phyloP scores from a whole-genome alignment of 2,888 invertebrate genomes.

The Stomorhina lunata region DNA sequence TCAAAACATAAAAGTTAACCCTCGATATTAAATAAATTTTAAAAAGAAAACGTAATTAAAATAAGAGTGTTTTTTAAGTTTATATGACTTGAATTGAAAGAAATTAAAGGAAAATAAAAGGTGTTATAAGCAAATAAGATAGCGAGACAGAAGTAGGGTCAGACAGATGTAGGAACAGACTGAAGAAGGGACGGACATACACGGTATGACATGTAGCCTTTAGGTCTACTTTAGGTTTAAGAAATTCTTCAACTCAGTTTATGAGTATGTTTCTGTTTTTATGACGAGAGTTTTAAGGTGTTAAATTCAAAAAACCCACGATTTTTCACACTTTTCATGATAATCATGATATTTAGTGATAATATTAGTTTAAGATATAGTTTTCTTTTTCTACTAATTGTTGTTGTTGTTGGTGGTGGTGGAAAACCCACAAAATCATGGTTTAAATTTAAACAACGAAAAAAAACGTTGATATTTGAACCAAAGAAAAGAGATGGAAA shows the following conservation, averaged over 20 bases:
- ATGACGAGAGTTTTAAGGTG: conserved; percentile 29
- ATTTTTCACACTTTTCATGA: conserved; percentile 50
- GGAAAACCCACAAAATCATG: conserved; percentile 32
- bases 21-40: too few relatives aligned
- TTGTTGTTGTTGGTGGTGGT: background rate
- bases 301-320: conserved; percentile 48
- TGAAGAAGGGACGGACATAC: background rate
- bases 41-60: background rate
- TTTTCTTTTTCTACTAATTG: background rate
- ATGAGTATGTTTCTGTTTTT: background rate
- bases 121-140: conserved; percentile 47
- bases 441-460: background rate
- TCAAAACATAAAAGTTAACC: too few relatives aligned
- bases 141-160: background rate
- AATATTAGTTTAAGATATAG: too few relatives aligned
- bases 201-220: background rate
- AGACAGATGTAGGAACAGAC: background rate
- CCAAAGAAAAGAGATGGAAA: too few relatives aligned
- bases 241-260: too few relatives aligned
- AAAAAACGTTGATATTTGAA: background rate
- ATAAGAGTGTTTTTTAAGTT: background rate
- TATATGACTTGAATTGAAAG: background rate
- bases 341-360: too few relatives aligned
- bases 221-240: too few relatives aligned
- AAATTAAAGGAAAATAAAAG: background rate